phyloP scores from a whole-genome alignment of 2,888 invertebrate genomes.

The Cyrtodaria siliqua region DNA sequence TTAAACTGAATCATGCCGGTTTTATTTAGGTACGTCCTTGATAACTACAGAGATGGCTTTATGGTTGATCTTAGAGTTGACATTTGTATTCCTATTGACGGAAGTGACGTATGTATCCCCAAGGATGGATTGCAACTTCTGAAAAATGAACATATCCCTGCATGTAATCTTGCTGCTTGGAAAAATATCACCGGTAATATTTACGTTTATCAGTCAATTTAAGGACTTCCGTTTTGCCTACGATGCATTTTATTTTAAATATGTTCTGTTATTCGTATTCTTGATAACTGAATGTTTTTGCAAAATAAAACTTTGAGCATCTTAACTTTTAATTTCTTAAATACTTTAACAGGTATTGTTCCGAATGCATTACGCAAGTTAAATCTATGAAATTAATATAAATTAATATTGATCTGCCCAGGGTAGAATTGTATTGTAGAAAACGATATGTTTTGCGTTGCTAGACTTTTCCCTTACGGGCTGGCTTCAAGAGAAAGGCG shows the following conservation, averaged over 20 bases:
- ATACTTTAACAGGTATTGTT: too few relatives aligned
- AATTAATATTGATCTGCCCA: too few relatives aligned
- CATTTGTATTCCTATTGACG: conserved; percentile 38
- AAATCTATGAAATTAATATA: too few relatives aligned
- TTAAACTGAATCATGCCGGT: too few relatives aligned
- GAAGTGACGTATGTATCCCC: conserved; percentile 23
- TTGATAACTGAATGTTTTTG: not conserved
- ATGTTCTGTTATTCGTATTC: not conserved
- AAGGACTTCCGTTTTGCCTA: too few relatives aligned
- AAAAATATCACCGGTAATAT: not conserved
- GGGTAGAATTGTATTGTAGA: not conserved
- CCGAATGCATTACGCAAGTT: too few relatives aligned
- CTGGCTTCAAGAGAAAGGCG: conserved; percentile 44
- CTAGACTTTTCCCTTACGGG: conserved; percentile 59
- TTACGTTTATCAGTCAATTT: not conserved
- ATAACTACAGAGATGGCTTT: conserved; percentile 33
- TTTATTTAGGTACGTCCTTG: conserved; percentile 20
- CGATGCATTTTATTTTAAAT: not conserved
- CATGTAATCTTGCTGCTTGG: conserved; percentile 16
- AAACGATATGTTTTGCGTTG: not conserved
- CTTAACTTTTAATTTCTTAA: too few relatives aligned
- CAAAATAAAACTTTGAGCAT: too few relatives aligned
- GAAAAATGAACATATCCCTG: conserved; percentile 25
- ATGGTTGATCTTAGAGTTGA: conserved; percentile 16
- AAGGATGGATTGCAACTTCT: conserved; percentile 26